Conservation (phyloP, 2,888 invertebrate genomes). For the Aspidiotus rigidus region DNA sequence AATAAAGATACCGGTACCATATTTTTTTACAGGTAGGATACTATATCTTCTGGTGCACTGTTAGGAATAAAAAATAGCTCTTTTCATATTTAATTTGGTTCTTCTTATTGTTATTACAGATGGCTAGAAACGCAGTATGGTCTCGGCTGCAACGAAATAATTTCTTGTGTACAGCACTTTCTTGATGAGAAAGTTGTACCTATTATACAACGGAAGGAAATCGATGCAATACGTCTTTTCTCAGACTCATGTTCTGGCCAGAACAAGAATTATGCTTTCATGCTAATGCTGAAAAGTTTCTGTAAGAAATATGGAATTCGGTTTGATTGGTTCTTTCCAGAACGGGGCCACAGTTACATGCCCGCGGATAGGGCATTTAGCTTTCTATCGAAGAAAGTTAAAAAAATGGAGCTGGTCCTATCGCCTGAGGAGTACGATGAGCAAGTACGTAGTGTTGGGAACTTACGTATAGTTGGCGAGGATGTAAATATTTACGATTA, state of each 20-base stretch:
- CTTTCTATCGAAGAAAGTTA: background rate
- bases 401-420: background rate
- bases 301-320: background rate
- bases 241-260: constrained; percentile 2
- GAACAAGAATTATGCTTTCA: constrained; percentile 1
- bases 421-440: background rate
- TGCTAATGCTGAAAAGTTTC: background rate
- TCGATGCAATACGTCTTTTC: background rate
- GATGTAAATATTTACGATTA: background rate
- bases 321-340: background rate
- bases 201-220: background rate
- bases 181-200: background rate
- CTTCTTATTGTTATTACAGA: background rate
- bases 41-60: no score
- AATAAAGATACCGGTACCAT: background rate
- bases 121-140: constrained; percentile 5
- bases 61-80: background rate
- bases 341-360: background rate
- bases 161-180: constrained; percentile 4
- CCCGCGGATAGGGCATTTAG: background rate
- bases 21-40: constrained; percentile 6
- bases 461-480: background rate
- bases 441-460: background rate
- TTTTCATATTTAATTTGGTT: background rate
- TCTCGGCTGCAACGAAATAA: constrained; percentile 5